Percentiles rank a stretch among this genome's conserved stretches.
phyloP scores from a whole-genome alignment of 2,113 vertebrate species.

The Pitta sordida region DNA sequence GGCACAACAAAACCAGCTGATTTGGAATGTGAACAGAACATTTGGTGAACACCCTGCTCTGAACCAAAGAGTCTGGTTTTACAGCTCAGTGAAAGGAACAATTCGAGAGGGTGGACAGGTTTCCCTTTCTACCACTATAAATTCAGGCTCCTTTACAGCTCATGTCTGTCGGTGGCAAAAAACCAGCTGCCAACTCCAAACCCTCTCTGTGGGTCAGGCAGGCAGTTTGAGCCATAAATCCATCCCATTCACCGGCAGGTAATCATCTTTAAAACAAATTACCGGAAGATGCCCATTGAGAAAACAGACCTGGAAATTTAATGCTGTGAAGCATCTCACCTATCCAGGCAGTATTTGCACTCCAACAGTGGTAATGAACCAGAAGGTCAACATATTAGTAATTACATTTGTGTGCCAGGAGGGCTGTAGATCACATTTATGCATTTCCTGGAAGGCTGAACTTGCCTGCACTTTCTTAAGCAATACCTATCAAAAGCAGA shows the following conservation, averaged over 20 bases:
- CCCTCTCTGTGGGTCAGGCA: background rate
- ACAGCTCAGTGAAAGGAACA: background rate
- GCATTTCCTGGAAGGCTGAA: slow-evolving; percentile 21
- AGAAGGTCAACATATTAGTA: background rate
- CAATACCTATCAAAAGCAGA: background rate
- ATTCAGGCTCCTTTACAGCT: background rate
- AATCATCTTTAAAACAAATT: background rate
- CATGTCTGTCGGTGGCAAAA: background rate
- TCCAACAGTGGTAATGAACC: background rate
- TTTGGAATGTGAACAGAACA: background rate
- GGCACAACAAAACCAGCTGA: slow-evolving; percentile 20
- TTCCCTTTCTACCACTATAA: background rate
- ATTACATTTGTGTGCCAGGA: background rate
- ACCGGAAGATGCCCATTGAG: background rate
- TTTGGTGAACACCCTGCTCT: slow-evolving; percentile 16
- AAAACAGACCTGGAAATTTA: background rate
- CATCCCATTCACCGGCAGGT: background rate
- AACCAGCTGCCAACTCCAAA: background rate
- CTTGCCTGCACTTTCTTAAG: background rate
- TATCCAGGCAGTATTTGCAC: background rate
- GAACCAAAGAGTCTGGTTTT: slow-evolving; percentile 9
- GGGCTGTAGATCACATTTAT: slow-evolving; percentile 6
- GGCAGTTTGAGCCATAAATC: background rate
- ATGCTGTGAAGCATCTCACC: background rate
- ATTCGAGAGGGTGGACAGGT: background rate